A percentile compares a stretch with the other conserved stretches of the same genome.
These are phyloP conservation scores for Zoanthus solanderi DNA, from an alignment of 92 coral and sea anemone genomes.

Conservation along the genomic window DNA sequence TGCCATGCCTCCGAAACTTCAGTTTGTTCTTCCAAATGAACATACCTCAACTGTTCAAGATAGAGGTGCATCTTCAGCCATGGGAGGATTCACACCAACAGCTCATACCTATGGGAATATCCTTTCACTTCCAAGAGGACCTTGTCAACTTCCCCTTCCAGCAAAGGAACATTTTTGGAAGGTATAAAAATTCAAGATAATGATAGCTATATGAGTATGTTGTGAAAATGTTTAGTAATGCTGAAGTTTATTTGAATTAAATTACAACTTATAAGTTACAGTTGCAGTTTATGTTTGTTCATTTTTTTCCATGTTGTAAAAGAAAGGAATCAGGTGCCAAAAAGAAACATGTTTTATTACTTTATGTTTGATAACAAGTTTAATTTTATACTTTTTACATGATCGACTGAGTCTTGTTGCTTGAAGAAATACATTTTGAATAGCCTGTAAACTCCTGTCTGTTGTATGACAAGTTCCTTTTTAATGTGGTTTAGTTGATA, in stretches of 20 bases:
- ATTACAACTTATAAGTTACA: neutral
- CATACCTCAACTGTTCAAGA: neutral
- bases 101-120: slow-evolving; percentile 5
- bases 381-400: no score
- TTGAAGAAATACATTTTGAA: no score
- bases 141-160: neutral
- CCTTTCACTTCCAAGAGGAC: neutral
- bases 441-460: no score
- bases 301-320: neutral
- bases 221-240: neutral
- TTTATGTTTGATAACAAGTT: neutral
- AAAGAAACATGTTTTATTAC: neutral
- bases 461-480: no score
- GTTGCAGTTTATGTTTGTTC: neutral
- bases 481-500: no score
- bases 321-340: neutral
- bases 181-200: neutral
- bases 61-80: neutral
- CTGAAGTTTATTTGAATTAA: neutral
- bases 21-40: neutral
- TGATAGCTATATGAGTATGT: neutral
- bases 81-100: neutral
- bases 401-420: no score
- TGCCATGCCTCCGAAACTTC: neutral
- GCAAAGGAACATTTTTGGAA: neutral